These are phyloP conservation scores for Sesamia inferens DNA, from an alignment of 2,888 invertebrate species.

Conservation along the genomic window DNA sequence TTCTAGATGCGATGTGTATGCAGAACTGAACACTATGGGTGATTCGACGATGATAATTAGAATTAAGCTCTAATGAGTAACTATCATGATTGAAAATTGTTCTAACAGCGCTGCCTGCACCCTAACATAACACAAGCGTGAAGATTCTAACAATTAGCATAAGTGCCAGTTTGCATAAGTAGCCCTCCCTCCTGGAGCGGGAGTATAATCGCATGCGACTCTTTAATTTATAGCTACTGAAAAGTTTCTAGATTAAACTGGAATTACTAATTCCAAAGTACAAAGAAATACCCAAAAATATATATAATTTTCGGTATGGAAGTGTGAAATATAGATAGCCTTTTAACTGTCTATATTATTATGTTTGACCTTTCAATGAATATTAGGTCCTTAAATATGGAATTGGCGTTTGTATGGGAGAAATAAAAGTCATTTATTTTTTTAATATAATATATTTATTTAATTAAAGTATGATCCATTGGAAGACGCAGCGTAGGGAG, in stretches of 20 bases:
- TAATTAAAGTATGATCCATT: no score
- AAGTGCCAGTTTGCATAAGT: constrained; percentile 63
- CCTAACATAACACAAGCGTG: constrained; percentile 36
- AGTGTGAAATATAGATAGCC: not conserved
- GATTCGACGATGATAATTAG: not conserved
- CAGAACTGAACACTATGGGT: not conserved
- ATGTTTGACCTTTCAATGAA: constrained; percentile 23
- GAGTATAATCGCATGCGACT: constrained; percentile 60
- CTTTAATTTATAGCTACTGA: constrained; percentile 56
- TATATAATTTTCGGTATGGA: constrained; percentile 4
- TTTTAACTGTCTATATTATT: constrained; percentile 7
- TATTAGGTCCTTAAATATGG: no score
- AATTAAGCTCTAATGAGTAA: not conserved
- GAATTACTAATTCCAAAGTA: constrained; percentile 48
- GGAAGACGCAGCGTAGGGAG: no score
- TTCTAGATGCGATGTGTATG: no score
- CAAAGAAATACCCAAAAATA: constrained; percentile 31
- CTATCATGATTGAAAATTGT: constrained; percentile 31
- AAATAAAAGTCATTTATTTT: no score
- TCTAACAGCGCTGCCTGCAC: constrained; percentile 32
- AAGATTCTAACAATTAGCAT: constrained; percentile 60
- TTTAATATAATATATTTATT: no score
- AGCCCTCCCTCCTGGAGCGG: constrained; percentile 47
- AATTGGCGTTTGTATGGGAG: no score
- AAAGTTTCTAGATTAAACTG: constrained; percentile 47